These are phyloP conservation scores for Drosophila truncata DNA, from an alignment of 1,140 invertebrate species.

Conservation along the genomic window DNA sequence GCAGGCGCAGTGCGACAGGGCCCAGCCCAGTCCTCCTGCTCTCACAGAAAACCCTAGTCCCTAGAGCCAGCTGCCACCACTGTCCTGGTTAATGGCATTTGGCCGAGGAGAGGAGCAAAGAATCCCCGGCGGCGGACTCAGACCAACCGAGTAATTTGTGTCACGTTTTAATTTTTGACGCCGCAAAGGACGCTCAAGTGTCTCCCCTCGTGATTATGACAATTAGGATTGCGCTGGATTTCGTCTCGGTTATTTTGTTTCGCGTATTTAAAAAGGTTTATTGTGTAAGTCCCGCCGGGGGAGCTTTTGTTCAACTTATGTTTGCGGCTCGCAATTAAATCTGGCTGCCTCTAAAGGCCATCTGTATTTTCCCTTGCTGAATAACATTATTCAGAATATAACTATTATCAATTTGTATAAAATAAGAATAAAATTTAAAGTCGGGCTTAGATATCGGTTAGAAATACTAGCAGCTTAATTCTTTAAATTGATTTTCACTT, in stretches of 20 bases:
- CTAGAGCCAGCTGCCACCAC: conserved; percentile 10
- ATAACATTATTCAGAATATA: not conserved
- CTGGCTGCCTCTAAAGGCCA: not conserved
- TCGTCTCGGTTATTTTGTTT: conserved; percentile 34
- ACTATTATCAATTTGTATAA: not conserved
- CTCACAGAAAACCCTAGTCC: not conserved
- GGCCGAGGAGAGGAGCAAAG: conserved; percentile 20
- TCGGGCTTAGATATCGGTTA: not conserved
- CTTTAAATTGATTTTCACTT: conserved; percentile 1
- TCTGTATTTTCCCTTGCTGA: not conserved
- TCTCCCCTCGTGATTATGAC: conserved; percentile 69
- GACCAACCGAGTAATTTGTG: conserved; percentile 72
- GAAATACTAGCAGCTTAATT: not conserved
- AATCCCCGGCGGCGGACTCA: conserved; percentile 21
- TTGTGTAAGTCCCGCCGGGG: conserved; percentile 39
- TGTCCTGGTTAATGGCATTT: conserved; percentile 68
- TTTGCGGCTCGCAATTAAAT: conserved; percentile 25
- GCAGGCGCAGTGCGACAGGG: conserved; percentile 67
- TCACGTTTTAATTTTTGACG: conserved; percentile 80
- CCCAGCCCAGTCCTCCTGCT: conserved; percentile 10
- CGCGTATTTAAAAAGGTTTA: conserved; percentile 60
- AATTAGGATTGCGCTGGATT: conserved; percentile 65
- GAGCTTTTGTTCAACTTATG: conserved; percentile 37
- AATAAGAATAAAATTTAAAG: not conserved
- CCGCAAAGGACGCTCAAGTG: conserved; percentile 63